A percentile compares a stretch with the other conserved stretches of the same genome.
Conservation (phyloP, 2,113 vertebrate species). For the Corythaixoides concolor region DNA sequence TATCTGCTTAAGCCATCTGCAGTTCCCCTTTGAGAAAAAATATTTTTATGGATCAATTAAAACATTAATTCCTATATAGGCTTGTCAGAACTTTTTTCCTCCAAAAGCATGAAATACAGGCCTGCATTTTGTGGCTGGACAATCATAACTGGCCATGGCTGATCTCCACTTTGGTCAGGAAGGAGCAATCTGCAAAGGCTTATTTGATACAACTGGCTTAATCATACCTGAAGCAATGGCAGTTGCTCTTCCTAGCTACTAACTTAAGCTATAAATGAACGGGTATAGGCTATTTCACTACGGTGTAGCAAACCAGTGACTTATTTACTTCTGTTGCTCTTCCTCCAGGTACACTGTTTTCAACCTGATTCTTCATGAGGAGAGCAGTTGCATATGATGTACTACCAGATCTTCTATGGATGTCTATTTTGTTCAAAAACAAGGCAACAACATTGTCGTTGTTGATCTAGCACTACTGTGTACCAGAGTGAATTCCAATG, state of each 20-base stretch:
- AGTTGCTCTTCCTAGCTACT: neutral
- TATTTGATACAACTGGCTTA: neutral
- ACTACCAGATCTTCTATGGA: neutral
- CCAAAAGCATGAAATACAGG: neutral
- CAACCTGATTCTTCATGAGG: neutral
- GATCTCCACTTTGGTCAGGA: neutral
- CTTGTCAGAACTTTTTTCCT: neutral
- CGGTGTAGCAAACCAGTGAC: neutral
- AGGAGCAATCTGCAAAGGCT: neutral
- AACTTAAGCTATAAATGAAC: neutral
- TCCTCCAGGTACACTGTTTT: neutral
- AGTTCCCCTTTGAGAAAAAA: neutral
- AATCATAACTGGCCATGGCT: neutral
- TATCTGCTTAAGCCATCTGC: neutral
- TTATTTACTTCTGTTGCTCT: neutral
- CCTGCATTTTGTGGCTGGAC: neutral
- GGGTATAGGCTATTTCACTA: neutral
- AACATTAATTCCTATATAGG: neutral
- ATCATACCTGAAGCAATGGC: neutral
- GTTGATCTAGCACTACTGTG: neutral
- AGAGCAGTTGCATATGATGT: neutral
- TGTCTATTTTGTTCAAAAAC: neutral
- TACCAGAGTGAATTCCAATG: conserved; percentile 98
- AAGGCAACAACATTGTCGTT: neutral
- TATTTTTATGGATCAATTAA: neutral